Base-by-base conservation (phyloP, 2,888 invertebrate species). In the Cephus rjabovi region DNA sequence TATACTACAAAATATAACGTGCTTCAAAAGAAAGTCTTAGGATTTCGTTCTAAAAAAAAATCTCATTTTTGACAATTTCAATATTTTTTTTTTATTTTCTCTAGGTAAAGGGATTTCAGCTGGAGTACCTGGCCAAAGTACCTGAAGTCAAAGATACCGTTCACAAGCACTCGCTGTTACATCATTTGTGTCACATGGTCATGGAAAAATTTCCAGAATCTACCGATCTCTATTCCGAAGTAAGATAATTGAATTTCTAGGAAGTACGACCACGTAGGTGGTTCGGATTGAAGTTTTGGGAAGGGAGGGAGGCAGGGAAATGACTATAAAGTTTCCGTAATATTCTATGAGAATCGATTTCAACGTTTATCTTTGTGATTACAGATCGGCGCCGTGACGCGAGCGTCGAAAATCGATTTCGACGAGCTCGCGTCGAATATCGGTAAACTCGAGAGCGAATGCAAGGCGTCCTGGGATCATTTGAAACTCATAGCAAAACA, bases 71-170 rank as follows among this genome's bases (percentile, higher is more conserved):
- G 40, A 33, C 33, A 4, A 0, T 0, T 12, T 9, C 30, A n/a
- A 70, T 1, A 31, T 70, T n/a, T 33, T 74, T 74, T 69, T 70
- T 69, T 73, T 69, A 68, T 76, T 81, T 73, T 80, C 79, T 88
- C 78, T 90, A 95, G 94, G 97, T 97, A 69, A 98, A 97, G 93
- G 99, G 99, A 35, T 99, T 99, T 93, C 97, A 98, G 91, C 95
- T 99, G 85, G 99, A 99, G 89, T 99, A 99, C 92, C 94, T 99
- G 87, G 95, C 98, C 74, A 99, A 99, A 93, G 97, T 98, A 87
- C 98, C 98, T 89, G 98, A 99, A 93, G 98, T 99, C 73, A 98
- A 99, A 93, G 99, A 99, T 92, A 99, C 99, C 0, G 98, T 99
- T 70, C 98, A 99, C 92, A 99, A 99, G 92, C 99, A 99, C 92